Percentiles rank a stretch among this genome's conserved stretches.
phyloP scores from a whole-genome alignment of 2,113 vertebrate species.

The Cebus imitator region DNA sequence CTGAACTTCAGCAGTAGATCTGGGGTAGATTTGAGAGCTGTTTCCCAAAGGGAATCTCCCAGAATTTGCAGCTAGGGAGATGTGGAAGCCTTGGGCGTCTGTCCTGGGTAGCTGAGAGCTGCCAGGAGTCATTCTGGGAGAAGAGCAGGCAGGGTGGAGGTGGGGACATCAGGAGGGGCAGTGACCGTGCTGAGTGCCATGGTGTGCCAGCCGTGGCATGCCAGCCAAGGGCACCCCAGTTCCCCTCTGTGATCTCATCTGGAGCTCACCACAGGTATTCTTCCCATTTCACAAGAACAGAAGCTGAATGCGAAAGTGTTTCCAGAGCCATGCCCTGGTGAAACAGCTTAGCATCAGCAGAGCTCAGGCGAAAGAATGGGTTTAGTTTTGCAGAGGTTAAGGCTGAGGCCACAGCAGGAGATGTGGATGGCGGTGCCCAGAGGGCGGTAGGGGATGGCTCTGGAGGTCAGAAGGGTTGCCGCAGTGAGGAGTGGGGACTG shows the following conservation, averaged over 20 bases:
- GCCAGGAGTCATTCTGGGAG: not conserved
- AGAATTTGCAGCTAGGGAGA: not conserved
- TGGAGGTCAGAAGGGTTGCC: not conserved
- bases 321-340: accelerated
- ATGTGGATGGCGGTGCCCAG: not conserved
- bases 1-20: not conserved
- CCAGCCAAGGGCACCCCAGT: accelerated
- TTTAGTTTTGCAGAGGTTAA: not conserved
- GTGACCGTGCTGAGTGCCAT: accelerated
- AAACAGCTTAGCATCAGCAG: not conserved
- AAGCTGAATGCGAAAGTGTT: not conserved
- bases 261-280: not conserved
- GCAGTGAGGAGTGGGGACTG: not conserved
- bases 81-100: not conserved
- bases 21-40: not conserved
- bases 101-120: not conserved
- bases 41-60: not conserved
- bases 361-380: not conserved
- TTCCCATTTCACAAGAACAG: not conserved
- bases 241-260: too few species aligned
- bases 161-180: not conserved
- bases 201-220: not conserved
- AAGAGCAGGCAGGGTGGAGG: not conserved
- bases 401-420: not conserved
- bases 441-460: not conserved